Evolutionary conservation across 1,140 invertebrate species (phyloP).

Genomic region (Lasioglossum baleicum): DNA sequence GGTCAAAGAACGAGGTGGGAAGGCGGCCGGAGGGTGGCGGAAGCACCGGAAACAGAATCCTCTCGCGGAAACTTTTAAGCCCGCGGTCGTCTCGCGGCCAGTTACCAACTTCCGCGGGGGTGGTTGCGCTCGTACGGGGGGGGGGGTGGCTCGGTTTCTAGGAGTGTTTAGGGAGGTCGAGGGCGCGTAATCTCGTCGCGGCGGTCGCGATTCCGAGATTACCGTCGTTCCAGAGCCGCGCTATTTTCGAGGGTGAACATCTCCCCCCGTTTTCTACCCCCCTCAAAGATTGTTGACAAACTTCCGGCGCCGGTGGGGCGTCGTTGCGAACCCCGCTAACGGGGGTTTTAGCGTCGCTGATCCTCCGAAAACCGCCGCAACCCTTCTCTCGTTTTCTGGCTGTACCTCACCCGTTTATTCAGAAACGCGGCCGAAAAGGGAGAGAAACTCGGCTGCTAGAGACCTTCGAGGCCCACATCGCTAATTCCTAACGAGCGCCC

Average conservation of each 20-base stretch:
- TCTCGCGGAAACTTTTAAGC: constrained; percentile 35
- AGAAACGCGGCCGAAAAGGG: background rate
- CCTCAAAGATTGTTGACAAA: constrained; percentile 46
- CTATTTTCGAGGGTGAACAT: background rate
- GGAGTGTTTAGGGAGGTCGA: background rate
- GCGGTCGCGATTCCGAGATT: constrained; percentile 35
- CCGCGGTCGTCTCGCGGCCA: constrained; percentile 36
- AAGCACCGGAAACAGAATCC: constrained; percentile 7
- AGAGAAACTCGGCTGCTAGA: constrained; percentile 24
- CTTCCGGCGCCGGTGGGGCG: constrained; percentile 7
- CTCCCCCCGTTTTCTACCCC: background rate
- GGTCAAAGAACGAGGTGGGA: background rate
- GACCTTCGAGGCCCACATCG: constrained; percentile 31
- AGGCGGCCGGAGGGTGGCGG: background rate
- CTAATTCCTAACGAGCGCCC: constrained; percentile 51
- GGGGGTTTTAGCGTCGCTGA: constrained; percentile 17
- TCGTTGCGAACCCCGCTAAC: constrained; percentile 13
- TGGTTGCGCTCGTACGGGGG: background rate
- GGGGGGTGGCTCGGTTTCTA: constrained; percentile 5
- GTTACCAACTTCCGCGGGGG: constrained; percentile 25
- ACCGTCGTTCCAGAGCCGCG: constrained; percentile 13
- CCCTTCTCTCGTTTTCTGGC: background rate
- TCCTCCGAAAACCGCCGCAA: constrained; percentile 5
- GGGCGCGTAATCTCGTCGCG: constrained; percentile 40
- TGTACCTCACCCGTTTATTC: background rate